These are phyloP conservation scores for Desmophyllum pertusum DNA, from an alignment of 92 coral and sea anemone genomes.

Conservation along the genomic window DNA sequence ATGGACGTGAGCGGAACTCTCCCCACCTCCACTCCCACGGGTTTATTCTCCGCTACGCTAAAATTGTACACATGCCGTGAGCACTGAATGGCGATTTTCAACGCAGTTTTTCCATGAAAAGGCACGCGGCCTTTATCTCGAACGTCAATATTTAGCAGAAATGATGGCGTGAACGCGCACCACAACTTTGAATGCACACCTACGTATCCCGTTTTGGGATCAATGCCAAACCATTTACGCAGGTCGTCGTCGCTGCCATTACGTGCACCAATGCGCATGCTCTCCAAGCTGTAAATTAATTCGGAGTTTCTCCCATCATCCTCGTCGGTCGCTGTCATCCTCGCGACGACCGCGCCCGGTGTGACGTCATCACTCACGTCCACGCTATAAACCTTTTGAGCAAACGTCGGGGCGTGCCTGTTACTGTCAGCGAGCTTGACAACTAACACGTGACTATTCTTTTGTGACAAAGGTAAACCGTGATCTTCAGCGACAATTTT, in stretches of 20 bases:
- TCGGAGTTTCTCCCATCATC: conserved; percentile 73
- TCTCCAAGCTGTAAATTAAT: conserved; percentile 64
- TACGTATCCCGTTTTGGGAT: conserved; percentile 66
- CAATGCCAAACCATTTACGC: conserved; percentile 72
- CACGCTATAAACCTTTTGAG: conserved; percentile 38
- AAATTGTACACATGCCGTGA: conserved; percentile 63
- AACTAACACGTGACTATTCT: conserved; percentile 39
- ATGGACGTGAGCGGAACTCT: conserved; percentile 52
- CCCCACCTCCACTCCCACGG: conserved; percentile 68
- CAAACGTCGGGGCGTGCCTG: conserved; percentile 84
- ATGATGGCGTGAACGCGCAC: conserved; percentile 78
- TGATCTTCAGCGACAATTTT: conserved; percentile 82
- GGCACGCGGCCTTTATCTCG: conserved; percentile 80
- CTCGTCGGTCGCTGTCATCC: conserved; percentile 68
- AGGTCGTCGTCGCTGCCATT: conserved; percentile 48
- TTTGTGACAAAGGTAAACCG: conserved; percentile 60
- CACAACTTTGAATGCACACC: conserved; percentile 66
- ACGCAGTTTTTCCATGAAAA: conserved; percentile 62
- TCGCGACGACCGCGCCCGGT: conserved; percentile 60
- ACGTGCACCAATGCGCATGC: conserved; percentile 43
- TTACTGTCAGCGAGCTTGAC: conserved; percentile 82
- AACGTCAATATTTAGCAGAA: conserved; percentile 69
- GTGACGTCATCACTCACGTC: conserved; percentile 65
- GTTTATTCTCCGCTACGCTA: conserved; percentile 70
- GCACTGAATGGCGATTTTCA: conserved; percentile 71